Base-by-base conservation (phyloP, 1,140 invertebrate species). In the Megalonaias nervosa region DNA sequence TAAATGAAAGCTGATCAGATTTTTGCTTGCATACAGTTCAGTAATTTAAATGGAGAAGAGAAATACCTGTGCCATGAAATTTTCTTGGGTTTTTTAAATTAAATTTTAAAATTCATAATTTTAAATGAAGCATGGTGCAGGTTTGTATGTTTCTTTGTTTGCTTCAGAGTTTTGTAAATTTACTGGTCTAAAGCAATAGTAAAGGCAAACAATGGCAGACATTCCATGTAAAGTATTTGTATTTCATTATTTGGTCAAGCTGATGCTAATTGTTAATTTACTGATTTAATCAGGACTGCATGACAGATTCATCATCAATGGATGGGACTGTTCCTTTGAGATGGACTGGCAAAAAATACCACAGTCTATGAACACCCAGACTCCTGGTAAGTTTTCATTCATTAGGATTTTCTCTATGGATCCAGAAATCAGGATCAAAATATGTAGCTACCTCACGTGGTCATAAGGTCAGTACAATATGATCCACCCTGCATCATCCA, bases 321-420 rank as follows among this genome's bases (percentile, higher is more conserved):
- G 78, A n/a, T 89, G 87, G 86, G 82, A 88, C 70, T 88, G 84
- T 75, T 85, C 86, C 19, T 86, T 86, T 79, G 79, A 80, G 17
- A 65, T 76, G 66, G 70, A 79, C 67, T 64, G 78, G n/a, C 79
- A 83, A 64, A 75, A 80, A n/a, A 81, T 86, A 67, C 82, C 84
- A 62, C 73, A 81, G 17, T 77, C 81, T 6, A 38, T 62, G 21
- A 87, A 87, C 77, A 81, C 73, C 12, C 76, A 84, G 61, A 77
- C 82, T 38, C 78, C 74, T 71, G 85, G 86, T 87, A 79, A 71
- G 68, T 60, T 61, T 72, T 58, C 14, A 59, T 23, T 62, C 12
- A 31, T 67, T 56, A 9, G 31, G 15, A 67, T 5, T 21, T 38
- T 67, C 31, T 74, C 11, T 56, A 5, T 21, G 23, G 3, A 48